phyloP scores from a whole-genome alignment of 2,888 invertebrate genomes.

The Empis stercorea region DNA sequence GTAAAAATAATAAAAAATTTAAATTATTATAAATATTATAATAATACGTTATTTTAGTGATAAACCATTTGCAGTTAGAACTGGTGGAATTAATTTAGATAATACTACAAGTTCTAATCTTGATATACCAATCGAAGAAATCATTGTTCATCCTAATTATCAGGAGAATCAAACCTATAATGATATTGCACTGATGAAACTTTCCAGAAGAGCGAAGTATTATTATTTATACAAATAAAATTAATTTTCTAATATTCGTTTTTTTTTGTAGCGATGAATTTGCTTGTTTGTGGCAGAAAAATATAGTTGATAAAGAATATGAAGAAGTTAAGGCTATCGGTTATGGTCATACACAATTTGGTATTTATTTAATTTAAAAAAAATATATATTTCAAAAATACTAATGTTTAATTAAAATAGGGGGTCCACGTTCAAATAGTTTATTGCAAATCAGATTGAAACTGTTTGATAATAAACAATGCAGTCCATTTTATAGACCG shows the following conservation, averaged over 20 bases:
- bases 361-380: background rate
- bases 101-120: slow-evolving; percentile 13
- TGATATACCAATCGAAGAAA: slow-evolving; percentile 18
- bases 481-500: slow-evolving; percentile 1
- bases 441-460: background rate
- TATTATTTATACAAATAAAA: background rate
- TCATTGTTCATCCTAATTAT: slow-evolving; percentile 35
- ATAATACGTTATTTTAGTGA: slow-evolving; percentile 5
- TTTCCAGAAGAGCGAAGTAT: background rate
- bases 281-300: too few species aligned
- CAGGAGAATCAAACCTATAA: slow-evolving; percentile 34
- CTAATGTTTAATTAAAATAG: background rate
- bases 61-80: slow-evolving; percentile 15
- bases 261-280: too few species aligned
- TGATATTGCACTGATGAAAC: slow-evolving; percentile 40
- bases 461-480: background rate
- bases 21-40: too few species aligned
- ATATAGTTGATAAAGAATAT: too few species aligned
- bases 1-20: slow-evolving; percentile 13
- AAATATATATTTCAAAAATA: background rate
- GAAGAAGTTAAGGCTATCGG: slow-evolving; percentile 11
- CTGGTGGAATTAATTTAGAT: slow-evolving; percentile 17
- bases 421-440: background rate
- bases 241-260: too few species aligned
- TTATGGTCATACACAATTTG: slow-evolving; percentile 9